These are phyloP conservation scores for Etheostoma cragini DNA, from an alignment of 2,113 vertebrate genomes.

Conservation along the genomic window DNA sequence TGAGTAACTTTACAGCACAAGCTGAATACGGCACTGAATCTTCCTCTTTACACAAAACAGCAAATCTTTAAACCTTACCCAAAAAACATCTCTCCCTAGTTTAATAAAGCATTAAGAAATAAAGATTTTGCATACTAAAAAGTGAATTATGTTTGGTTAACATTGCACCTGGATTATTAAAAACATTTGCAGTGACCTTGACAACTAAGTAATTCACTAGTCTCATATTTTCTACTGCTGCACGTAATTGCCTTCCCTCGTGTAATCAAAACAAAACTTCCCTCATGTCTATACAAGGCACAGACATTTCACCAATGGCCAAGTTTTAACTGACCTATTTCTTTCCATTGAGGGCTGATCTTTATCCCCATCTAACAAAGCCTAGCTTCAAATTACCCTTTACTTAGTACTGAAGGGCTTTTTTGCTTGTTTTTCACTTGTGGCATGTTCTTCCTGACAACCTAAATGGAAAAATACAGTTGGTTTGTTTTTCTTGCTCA, in stretches of 20 bases:
- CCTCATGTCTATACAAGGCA: slow-evolving; percentile 18
- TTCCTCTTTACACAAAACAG: background rate
- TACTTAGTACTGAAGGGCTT: slow-evolving; percentile 44
- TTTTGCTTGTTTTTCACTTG: slow-evolving; percentile 59
- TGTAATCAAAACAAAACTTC: slow-evolving; percentile 26
- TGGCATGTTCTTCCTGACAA: slow-evolving; percentile 60
- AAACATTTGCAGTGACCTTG: slow-evolving; percentile 49
- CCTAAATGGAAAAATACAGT: slow-evolving; percentile 60
- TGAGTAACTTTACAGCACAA: slow-evolving; percentile 6
- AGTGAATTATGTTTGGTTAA: background rate
- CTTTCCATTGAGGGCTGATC: slow-evolving; percentile 61
- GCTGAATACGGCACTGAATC: background rate
- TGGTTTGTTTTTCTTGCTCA: slow-evolving; percentile 42
- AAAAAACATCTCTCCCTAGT: slow-evolving; percentile 8
- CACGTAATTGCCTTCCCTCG: background rate
- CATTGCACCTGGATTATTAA: background rate
- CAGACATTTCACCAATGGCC: slow-evolving; percentile 47
- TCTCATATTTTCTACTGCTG: background rate
- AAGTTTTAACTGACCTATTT: slow-evolving; percentile 64
- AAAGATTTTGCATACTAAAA: slow-evolving; percentile 6
- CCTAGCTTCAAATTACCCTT: slow-evolving; percentile 70
- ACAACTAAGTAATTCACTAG: slow-evolving; percentile 33
- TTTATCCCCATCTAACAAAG: slow-evolving; percentile 63
- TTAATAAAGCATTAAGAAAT: background rate
- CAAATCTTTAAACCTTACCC: background rate